phyloP scores from a whole-genome alignment of 2,888 invertebrate genomes.

The Agrochola litura region DNA sequence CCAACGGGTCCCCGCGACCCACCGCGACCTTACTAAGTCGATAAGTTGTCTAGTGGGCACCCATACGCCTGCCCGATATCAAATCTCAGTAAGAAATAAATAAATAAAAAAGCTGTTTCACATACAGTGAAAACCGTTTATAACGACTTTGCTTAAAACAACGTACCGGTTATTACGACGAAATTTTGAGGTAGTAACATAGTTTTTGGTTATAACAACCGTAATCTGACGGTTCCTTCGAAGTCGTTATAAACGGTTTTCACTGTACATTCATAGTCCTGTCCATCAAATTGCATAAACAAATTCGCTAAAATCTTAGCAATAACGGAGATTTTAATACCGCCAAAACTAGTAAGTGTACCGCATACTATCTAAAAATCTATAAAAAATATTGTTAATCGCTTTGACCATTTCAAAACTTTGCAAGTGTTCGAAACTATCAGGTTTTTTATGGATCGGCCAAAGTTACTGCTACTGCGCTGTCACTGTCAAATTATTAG shows the following conservation, averaged over 20 bases:
- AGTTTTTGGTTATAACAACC: too few species aligned
- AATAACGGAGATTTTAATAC: not conserved
- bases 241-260: too few species aligned
- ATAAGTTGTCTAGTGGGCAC: not conserved
- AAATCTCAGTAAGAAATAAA: not conserved
- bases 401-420: not conserved
- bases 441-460: too few species aligned
- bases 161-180: too few species aligned
- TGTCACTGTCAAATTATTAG: too few species aligned
- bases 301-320: not conserved
- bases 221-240: too few species aligned
- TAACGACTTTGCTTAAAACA: too few species aligned
- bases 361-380: not conserved
- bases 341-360: not conserved
- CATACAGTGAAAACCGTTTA: too few species aligned
- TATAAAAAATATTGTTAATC: not conserved
- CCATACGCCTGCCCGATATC: not conserved
- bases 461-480: too few species aligned
- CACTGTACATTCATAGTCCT: too few species aligned
- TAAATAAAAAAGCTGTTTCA: not conserved
- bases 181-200: too few species aligned
- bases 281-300: not conserved
- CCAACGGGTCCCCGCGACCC: not conserved
- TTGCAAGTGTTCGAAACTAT: not conserved
- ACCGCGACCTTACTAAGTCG: slow-evolving; percentile 9